phyloP scores from a whole-genome alignment of 1,140 invertebrate genomes.

The Tribolium madens region DNA sequence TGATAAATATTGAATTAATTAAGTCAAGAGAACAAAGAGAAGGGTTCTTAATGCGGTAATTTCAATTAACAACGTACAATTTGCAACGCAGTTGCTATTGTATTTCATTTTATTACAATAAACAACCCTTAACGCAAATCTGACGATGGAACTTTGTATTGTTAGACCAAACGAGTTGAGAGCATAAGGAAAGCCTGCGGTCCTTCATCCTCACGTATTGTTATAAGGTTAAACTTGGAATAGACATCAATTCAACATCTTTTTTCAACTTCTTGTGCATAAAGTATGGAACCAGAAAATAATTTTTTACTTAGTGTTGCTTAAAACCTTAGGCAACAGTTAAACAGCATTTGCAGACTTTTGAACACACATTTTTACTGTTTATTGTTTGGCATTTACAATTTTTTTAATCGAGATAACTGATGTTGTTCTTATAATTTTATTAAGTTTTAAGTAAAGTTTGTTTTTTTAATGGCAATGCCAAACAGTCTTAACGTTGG shows the following conservation, averaged over 20 bases:
- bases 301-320: no score
- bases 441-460: no score
- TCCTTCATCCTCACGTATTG: conserved; percentile 10
- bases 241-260: conserved; percentile 11
- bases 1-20: conserved; percentile 51
- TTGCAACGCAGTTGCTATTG: conserved; percentile 50
- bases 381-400: no score
- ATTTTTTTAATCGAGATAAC: no score
- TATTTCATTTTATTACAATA: conserved; percentile 48
- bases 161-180: conserved; percentile 41
- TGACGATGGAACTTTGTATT: conserved; percentile 45
- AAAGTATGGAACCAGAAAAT: no score
- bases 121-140: conserved; percentile 50
- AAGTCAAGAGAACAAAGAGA: conserved; percentile 44
- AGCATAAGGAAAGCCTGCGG: conserved; percentile 36
- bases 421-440: no score
- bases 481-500: no score
- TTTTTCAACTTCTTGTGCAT: background rate
- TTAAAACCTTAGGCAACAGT: no score
- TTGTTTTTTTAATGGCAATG: no score
- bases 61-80: conserved; percentile 49
- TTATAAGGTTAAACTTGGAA: conserved; percentile 2
- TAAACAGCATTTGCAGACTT: no score
- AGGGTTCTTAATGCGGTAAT: conserved; percentile 48
- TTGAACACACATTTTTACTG: no score